Evolutionary conservation across 2,113 vertebrate genomes (phyloP).

Genomic region (Monarcha castaneiventris): DNA sequence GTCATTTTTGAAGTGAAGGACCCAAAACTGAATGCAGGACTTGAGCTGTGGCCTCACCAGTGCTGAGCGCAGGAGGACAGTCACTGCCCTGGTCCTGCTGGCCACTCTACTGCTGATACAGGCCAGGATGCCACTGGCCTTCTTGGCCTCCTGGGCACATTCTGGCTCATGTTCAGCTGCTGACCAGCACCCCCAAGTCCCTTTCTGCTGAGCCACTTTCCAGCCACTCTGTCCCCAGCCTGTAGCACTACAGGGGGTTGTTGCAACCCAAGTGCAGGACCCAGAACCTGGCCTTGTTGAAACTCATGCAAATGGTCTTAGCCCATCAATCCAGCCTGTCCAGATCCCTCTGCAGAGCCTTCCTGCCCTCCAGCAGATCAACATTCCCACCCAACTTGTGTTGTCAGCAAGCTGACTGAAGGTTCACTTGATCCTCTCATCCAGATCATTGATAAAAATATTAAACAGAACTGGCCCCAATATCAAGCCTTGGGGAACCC

Average conservation of each 20-base stretch:
- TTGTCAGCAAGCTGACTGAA: neutral
- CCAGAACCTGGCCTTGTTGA: neutral
- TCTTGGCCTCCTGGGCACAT: neutral
- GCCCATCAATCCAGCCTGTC: neutral
- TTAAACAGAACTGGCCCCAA: neutral
- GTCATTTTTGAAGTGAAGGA: neutral
- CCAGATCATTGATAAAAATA: neutral
- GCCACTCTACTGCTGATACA: neutral
- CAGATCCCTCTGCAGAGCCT: neutral
- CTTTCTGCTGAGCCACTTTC: neutral
- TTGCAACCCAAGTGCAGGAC: neutral
- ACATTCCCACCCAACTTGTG: neutral
- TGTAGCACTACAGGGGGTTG: neutral
- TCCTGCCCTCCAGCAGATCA: neutral
- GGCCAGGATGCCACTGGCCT: neutral
- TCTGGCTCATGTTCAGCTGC: neutral
- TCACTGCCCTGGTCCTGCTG: neutral
- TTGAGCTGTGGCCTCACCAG: fast-evolving
- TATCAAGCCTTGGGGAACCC: neutral
- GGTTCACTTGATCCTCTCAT: fast-evolving
- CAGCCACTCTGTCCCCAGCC: neutral
- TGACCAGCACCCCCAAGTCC: neutral
- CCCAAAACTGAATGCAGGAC: neutral
- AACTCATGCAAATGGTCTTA: neutral
- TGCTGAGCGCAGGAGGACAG: fast-evolving